Percentiles rank a stretch among this genome's conserved stretches.
Conservation (phyloP, 2,888 invertebrate species). For the Ormia ochracea region DNA sequence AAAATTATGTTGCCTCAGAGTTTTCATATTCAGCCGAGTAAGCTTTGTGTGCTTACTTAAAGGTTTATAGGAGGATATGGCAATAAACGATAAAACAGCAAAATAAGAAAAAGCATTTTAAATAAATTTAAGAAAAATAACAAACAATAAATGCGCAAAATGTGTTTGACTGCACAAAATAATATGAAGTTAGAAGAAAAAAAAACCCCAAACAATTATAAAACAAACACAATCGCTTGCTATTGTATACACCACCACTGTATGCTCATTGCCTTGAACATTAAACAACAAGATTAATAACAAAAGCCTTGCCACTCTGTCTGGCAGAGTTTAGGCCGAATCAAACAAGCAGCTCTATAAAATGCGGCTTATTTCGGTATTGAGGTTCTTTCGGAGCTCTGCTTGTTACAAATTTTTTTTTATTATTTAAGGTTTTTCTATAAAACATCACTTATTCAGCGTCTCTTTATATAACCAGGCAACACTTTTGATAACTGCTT, state of each 20-base stretch:
- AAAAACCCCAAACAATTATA: constrained; percentile 2
- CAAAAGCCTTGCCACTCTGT: constrained; percentile 13
- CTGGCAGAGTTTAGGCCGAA: constrained; percentile 4
- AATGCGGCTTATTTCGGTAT: neutral
- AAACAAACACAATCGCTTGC: constrained; percentile 8
- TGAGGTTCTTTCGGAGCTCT: neutral
- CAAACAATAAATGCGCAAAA: constrained; percentile 65
- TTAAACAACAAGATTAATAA: neutral
- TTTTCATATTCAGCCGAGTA: neutral
- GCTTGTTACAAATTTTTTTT: neutral
- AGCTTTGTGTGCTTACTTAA: constrained; percentile 33
- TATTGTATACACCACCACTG: neutral
- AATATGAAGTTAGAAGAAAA: neutral
- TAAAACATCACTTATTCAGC: neutral
- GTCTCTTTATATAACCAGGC: neutral
- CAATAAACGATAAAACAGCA: constrained; percentile 48
- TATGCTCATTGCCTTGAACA: neutral
- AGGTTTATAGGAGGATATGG: constrained; percentile 38
- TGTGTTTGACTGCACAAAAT: constrained; percentile 57
- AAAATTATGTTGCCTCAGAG: neutral
- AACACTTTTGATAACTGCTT: neutral
- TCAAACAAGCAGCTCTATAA: constrained; percentile 1
- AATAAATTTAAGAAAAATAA: constrained; percentile 70
- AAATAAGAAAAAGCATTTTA: constrained; percentile 59
- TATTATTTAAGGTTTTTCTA: too few species aligned